These are phyloP conservation scores for Dermochelys coriacea DNA, from an alignment of 2,797 vertebrate genomes.

Conservation along the genomic window DNA sequence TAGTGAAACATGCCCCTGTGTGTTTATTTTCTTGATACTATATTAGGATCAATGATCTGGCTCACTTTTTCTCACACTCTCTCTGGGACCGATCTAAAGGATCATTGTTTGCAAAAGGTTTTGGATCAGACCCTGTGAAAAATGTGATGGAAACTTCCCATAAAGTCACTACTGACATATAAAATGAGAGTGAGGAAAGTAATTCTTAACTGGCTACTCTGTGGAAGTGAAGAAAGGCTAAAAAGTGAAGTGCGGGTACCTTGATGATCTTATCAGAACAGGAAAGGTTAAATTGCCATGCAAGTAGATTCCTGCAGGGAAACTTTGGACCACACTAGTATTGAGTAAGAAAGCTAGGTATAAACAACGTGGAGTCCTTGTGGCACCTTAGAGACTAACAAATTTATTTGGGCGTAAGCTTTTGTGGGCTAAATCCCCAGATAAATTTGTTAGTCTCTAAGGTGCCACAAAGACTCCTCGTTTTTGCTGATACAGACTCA, in stretches of 20 bases:
- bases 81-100: conserved; percentile 41
- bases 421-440: too few species aligned
- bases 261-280: neutral
- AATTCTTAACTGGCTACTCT: neutral
- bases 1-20: neutral
- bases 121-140: neutral
- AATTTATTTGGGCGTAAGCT: too few species aligned
- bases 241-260: accelerated
- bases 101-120: neutral
- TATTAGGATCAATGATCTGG: neutral
- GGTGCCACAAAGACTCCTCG: too few species aligned
- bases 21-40: conserved; percentile 16
- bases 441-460: too few species aligned
- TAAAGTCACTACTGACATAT: neutral
- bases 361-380: too few species aligned
- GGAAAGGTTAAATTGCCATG: neutral
- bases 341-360: neutral
- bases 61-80: neutral
- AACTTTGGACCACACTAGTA: neutral
- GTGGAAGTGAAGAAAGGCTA: neutral
- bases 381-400: too few species aligned
- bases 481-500: too few species aligned
- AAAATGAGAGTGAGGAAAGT: neutral
- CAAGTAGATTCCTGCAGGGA: neutral
- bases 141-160: neutral